Evolutionary conservation across 2,113 vertebrate species (phyloP).

Genomic region (Scortum barcoo): DNA sequence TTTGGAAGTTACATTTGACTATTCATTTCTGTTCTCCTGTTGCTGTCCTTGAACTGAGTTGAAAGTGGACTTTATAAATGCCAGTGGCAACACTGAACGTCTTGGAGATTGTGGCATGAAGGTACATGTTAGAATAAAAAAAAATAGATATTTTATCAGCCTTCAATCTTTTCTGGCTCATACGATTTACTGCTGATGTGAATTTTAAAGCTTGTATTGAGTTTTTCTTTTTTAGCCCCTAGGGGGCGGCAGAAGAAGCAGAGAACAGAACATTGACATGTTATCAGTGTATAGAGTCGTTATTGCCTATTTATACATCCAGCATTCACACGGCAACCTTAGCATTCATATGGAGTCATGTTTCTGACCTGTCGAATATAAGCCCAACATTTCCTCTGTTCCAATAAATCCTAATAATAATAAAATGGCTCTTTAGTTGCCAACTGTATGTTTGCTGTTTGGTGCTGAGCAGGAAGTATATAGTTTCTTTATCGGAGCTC

Average conservation of each 20-base stretch:
- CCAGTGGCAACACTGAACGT: conserved; percentile 17
- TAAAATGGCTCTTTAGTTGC: background rate
- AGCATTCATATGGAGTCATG: too few relatives aligned
- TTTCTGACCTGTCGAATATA: background rate
- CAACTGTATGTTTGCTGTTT: background rate
- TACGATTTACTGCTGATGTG: background rate
- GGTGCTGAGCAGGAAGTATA: background rate
- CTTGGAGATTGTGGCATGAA: conserved; percentile 78
- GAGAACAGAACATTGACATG: background rate
- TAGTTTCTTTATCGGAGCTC: too few relatives aligned
- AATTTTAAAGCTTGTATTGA: conserved; percentile 3
- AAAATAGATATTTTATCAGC: too few relatives aligned
- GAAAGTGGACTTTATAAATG: conserved; percentile 64
- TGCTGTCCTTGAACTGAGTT: conserved; percentile 68
- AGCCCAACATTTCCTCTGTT: too few relatives aligned
- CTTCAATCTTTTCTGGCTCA: conserved; percentile 47
- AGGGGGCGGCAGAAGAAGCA: background rate
- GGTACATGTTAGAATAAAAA: conserved; percentile 82
- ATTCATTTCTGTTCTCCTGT: conserved; percentile 72
- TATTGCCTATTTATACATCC: background rate
- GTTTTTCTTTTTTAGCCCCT: accelerated
- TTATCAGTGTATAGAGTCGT: background rate
- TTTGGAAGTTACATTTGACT: conserved; percentile 77
- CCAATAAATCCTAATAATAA: background rate
- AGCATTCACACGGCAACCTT: background rate